Percentiles rank a stretch among this genome's conserved stretches.
Evolutionary conservation across 2,888 invertebrate species (phyloP).

Genomic region (Lottia gigantea): DNA sequence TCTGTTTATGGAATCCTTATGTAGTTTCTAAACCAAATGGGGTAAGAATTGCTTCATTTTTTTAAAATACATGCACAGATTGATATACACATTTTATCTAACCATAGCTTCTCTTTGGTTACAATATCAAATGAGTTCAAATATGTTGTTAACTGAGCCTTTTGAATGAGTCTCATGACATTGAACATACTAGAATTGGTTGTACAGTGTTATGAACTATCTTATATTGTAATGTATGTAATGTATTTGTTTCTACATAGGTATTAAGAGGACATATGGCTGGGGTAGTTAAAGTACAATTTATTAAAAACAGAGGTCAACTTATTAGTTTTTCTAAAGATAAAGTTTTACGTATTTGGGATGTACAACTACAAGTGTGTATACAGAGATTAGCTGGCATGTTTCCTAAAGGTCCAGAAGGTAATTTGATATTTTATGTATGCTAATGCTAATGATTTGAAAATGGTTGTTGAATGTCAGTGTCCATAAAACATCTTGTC

Average conservation of each 20-base stretch:
- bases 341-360: conserved; percentile 68
- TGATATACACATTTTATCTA: no score
- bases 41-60: conserved; percentile 43
- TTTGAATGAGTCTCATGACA: no score
- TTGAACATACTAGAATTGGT: no score
- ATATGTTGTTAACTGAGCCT: no score
- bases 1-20: conserved; percentile 68
- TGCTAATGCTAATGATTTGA: no score
- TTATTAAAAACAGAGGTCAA: conserved; percentile 63
- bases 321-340: conserved; percentile 68
- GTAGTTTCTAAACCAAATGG: conserved; percentile 69
- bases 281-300: conserved; percentile 66
- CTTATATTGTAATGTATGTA: neutral
- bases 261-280: conserved; percentile 68
- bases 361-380: conserved; percentile 68
- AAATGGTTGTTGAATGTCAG: no score
- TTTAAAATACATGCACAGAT: no score
- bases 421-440: conserved; percentile 40
- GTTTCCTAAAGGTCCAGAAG: conserved; percentile 68
- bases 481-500: no score
- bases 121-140: no score
- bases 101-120: no score
- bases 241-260: no score
- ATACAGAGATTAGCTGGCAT: conserved; percentile 67
- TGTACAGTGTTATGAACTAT: no score